A percentile compares a stretch with the other conserved stretches of the same genome.
Conservation (phyloP, 2,888 invertebrate genomes). For the Lucinisca nassula region DNA sequence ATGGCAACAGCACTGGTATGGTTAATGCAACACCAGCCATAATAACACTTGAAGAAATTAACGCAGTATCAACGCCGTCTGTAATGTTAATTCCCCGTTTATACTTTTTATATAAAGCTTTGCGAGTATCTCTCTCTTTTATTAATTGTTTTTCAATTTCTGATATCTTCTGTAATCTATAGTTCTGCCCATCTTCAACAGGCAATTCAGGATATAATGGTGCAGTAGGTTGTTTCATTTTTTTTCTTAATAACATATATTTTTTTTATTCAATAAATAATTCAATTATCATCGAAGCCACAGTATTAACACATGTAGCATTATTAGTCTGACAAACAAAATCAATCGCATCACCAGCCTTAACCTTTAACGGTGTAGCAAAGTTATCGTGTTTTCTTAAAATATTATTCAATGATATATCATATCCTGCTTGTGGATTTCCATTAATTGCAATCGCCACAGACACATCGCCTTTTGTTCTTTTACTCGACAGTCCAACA, state of each 20-base stretch:
- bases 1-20: slow-evolving; percentile 28
- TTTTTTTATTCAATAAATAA: background rate
- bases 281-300: too few species aligned
- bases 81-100: slow-evolving; percentile 19
- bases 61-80: slow-evolving; percentile 48
- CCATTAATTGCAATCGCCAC: too few species aligned
- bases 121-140: slow-evolving; percentile 24
- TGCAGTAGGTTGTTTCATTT: slow-evolving; percentile 52
- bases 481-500: too few species aligned
- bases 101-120: slow-evolving; percentile 50
- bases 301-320: too few species aligned
- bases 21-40: slow-evolving; percentile 29
- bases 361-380: too few species aligned
- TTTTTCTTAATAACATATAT: slow-evolving; percentile 32
- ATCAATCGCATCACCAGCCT: too few species aligned
- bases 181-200: slow-evolving; percentile 52
- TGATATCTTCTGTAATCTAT: slow-evolving; percentile 57
- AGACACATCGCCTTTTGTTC: too few species aligned
- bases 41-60: slow-evolving; percentile 46
- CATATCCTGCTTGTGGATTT: too few species aligned
- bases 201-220: slow-evolving; percentile 46
- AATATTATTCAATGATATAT: too few species aligned
- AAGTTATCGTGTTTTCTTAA: too few species aligned
- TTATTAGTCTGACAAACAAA: too few species aligned
- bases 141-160: slow-evolving; percentile 50